Conservation (phyloP, 1,140 invertebrate genomes). For the Liolophura sinensis region DNA sequence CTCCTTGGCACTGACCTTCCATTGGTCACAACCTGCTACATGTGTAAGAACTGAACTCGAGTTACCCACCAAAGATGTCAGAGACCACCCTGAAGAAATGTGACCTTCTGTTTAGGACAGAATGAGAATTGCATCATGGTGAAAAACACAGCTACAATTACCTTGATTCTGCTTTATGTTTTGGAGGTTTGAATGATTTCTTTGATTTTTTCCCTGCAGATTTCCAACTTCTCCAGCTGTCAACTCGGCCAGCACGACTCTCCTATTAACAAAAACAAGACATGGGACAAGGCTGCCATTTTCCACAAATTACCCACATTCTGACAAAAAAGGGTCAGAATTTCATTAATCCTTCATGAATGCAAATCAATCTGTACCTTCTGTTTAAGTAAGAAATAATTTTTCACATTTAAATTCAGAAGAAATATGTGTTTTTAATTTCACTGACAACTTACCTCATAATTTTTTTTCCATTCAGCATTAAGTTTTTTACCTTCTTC, state of each 20-base stretch:
- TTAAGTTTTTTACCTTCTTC: conserved; percentile 87
- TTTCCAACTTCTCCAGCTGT: conserved; percentile 91
- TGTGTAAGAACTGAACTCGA: no score
- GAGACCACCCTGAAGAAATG: no score
- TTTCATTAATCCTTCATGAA: neutral
- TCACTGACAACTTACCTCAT: conserved; percentile 73
- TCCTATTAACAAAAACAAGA: conserved; percentile 67
- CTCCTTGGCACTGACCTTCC: no score
- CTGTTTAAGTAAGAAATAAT: no score
- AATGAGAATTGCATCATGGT: no score
- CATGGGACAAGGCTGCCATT: neutral
- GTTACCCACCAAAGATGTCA: no score
- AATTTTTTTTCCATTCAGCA: conserved; percentile 97
- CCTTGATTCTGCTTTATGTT: conserved; percentile 92
- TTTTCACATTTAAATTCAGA: no score
- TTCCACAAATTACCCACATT: neutral
- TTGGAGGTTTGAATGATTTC: conserved; percentile 84
- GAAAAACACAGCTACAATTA: conserved; percentile 26
- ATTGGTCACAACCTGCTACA: no score
- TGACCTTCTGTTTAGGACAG: no score
- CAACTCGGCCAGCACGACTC: conserved; percentile 88
- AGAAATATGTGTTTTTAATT: no score
- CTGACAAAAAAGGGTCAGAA: neutral
- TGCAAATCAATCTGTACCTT: neutral
- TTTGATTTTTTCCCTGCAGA: conserved; percentile 68